These are phyloP conservation scores for Montipora foliosa DNA, from an alignment of 64 coral and sea anemone species.

Conservation along the genomic window DNA sequence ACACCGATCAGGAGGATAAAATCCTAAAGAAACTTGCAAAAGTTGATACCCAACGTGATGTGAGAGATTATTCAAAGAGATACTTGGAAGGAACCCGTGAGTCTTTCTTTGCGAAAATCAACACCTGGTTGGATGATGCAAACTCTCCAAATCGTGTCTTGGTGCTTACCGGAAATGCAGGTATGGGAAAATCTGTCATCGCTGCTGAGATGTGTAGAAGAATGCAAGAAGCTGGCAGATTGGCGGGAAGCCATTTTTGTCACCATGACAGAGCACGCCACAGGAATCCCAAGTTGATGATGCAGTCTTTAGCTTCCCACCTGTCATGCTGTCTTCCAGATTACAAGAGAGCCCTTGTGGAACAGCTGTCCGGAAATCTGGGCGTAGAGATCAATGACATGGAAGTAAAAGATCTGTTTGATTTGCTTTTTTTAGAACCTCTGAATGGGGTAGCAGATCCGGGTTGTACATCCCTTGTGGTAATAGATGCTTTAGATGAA, in stretches of 20 bases:
- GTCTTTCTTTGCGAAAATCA: neutral
- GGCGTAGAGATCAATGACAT: constrained; percentile 11
- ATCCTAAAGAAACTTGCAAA: neutral
- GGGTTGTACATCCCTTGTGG: neutral
- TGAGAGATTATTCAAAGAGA: neutral
- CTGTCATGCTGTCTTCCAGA: constrained; percentile 38
- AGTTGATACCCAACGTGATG: neutral
- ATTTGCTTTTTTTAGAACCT: constrained; percentile 56
- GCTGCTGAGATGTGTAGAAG: constrained; percentile 26
- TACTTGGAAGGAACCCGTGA: neutral
- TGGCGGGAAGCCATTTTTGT: constrained; percentile 60
- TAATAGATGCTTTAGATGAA: constrained; percentile 70
- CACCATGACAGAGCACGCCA: constrained; percentile 42
- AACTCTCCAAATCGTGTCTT: constrained; percentile 5
- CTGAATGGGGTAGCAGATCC: neutral
- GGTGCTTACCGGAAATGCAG: constrained; percentile 46
- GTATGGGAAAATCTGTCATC: constrained; percentile 56
- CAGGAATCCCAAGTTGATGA: constrained; percentile 49
- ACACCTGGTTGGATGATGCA: constrained; percentile 2
- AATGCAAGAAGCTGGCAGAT: constrained; percentile 25
- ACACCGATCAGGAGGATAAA: neutral
- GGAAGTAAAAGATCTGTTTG: constrained; percentile 60
- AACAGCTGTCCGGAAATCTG: constrained; percentile 43
- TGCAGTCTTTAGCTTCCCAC: constrained; percentile 48
- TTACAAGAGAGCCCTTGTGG: constrained; percentile 22